Evolutionary conservation across 2,113 vertebrate species (phyloP).

Genomic region (Phalacrocorax pelagicus): DNA sequence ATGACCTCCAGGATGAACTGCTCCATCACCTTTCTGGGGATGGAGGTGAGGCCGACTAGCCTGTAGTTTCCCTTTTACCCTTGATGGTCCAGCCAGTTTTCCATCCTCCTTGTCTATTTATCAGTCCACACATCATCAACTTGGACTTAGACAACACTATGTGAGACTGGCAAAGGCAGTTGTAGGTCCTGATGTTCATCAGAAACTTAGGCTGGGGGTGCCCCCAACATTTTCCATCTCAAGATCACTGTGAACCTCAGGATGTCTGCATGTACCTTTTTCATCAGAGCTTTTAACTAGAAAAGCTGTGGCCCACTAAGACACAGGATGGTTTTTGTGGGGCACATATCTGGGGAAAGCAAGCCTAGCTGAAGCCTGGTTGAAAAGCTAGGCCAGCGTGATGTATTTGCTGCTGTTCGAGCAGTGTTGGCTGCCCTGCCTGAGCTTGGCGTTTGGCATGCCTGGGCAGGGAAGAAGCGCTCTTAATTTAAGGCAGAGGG

Average conservation of each 20-base stretch:
- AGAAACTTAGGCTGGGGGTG: not conserved
- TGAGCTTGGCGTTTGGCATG: rapidly evolving
- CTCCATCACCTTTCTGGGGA: too few species aligned
- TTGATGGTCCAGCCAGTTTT: not conserved
- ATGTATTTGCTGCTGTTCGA: not conserved
- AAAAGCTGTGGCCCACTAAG: not conserved
- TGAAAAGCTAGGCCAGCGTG: not conserved
- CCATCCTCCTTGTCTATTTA: not conserved
- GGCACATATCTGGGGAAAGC: not conserved
- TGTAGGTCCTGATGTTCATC: not conserved
- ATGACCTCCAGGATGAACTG: too few species aligned
- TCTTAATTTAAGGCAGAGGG: not conserved
- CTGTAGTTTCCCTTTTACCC: not conserved
- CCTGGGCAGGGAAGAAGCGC: not conserved
- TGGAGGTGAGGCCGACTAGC: too few species aligned
- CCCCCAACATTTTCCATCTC: not conserved
- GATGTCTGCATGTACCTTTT: not conserved
- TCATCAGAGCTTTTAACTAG: not conserved
- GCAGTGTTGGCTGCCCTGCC: not conserved
- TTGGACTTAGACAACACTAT: not conserved
- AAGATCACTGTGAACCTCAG: not conserved
- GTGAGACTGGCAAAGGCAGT: not conserved
- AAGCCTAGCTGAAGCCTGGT: not conserved
- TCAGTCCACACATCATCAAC: rapidly evolving
- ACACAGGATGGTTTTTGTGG: not conserved